phyloP scores from a whole-genome alignment of 2,797 vertebrate species.

The Aratinga solstitialis region DNA sequence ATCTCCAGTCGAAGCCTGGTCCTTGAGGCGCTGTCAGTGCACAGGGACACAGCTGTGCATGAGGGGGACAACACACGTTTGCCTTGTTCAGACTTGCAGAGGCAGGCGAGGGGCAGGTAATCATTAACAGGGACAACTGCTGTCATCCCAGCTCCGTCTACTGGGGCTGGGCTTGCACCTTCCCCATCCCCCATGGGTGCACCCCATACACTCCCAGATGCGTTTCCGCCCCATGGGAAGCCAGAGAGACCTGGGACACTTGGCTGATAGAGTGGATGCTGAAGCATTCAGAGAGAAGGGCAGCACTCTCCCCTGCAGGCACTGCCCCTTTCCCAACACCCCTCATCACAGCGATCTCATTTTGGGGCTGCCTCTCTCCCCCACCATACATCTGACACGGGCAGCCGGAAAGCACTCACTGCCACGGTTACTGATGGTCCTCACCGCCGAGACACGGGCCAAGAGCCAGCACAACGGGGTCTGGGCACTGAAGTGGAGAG shows the following conservation, averaged over 20 bases:
- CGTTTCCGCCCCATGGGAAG: not conserved
- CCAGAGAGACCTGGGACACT: not conserved
- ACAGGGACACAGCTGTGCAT: fast-evolving
- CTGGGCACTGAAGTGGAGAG: not conserved
- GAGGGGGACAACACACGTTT: fast-evolving
- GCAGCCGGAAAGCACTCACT: not conserved
- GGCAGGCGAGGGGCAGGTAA: not conserved
- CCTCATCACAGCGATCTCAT: not conserved
- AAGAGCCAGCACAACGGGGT: fast-evolving
- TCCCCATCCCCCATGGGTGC: not conserved
- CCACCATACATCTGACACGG: not conserved
- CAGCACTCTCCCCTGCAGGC: not conserved
- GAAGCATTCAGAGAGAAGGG: not conserved
- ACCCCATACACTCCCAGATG: too few species aligned
- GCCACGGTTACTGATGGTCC: not conserved
- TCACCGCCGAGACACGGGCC: not conserved
- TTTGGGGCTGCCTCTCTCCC: not conserved
- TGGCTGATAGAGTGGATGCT: not conserved
- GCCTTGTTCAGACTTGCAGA: not conserved
- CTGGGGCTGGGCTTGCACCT: not conserved
- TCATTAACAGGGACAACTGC: not conserved
- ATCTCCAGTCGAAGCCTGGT: not conserved
- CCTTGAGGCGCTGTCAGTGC: not conserved
- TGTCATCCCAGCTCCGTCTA: not conserved
- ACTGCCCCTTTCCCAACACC: not conserved